A percentile compares a stretch with the other conserved stretches of the same genome.
These are phyloP conservation scores for Lucilia sericata DNA, from an alignment of 1,140 invertebrate genomes.

Conservation along the genomic window DNA sequence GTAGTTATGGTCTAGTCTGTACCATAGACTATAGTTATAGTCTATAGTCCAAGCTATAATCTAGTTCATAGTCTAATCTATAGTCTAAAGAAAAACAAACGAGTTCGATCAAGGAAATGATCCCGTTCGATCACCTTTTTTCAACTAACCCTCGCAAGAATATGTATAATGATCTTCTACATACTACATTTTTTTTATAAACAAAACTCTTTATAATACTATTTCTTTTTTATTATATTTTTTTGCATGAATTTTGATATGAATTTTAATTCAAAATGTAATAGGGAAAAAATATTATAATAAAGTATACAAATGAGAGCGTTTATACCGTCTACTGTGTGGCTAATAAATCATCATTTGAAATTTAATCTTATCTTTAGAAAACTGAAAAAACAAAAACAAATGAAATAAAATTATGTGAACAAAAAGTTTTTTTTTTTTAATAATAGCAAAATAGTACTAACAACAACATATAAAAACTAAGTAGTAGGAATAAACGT, in stretches of 20 bases:
- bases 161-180: too few species aligned
- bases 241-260: neutral
- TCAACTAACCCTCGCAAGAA: too few species aligned
- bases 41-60: too few species aligned
- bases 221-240: neutral
- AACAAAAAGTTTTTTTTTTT: neutral
- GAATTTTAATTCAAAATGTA: neutral
- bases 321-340: slow-evolving; percentile 7
- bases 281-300: neutral
- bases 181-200: too few species aligned
- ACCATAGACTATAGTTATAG: too few species aligned
- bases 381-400: neutral
- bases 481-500: neutral
- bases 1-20: too few species aligned
- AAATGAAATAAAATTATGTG: neutral
- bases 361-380: slow-evolving; percentile 27
- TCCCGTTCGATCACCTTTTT: too few species aligned
- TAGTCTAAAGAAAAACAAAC: too few species aligned
- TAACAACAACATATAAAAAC: neutral
- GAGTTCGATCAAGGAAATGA: too few species aligned
- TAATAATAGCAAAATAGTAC: neutral
- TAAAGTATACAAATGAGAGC: neutral
- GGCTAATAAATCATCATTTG: slow-evolving; percentile 26
- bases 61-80: too few species aligned
- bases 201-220: neutral